Evolutionary conservation across 2,113 vertebrate species (phyloP).

Genomic region (Cacatua alba): DNA sequence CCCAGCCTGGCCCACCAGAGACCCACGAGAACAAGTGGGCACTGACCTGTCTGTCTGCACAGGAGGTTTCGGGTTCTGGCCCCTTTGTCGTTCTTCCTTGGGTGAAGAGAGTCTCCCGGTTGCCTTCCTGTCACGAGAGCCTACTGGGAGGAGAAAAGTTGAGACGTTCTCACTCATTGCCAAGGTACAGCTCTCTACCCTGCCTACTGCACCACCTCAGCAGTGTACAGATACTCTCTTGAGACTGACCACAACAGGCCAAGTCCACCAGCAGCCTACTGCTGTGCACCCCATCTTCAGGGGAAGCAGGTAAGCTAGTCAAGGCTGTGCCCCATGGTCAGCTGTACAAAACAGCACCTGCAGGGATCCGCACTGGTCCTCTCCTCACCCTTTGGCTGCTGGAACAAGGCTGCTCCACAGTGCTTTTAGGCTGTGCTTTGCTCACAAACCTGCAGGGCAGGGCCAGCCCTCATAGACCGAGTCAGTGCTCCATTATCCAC

Average conservation of each 20-base stretch:
- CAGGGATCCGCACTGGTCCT: fast-evolving
- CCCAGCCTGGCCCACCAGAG: neutral
- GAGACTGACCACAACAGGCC: neutral
- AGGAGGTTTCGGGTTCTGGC: constrained; percentile 83
- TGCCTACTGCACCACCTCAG: neutral
- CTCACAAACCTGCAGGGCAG: neutral
- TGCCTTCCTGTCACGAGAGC: constrained; percentile 85
- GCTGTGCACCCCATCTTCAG: fast-evolving
- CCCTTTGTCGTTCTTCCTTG: constrained; percentile 88
- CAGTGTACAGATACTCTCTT: no score
- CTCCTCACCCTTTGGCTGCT: neutral
- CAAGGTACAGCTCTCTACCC: fast-evolving
- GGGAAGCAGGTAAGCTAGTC: neutral
- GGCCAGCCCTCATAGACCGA: fast-evolving
- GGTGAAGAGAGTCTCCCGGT: constrained; percentile 84
- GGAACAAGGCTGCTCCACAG: neutral
- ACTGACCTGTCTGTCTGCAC: constrained; percentile 88
- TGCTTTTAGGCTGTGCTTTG: neutral
- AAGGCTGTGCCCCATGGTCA: neutral
- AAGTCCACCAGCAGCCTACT: neutral
- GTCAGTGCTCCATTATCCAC: neutral
- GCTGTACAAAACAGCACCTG: neutral
- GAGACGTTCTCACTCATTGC: neutral
- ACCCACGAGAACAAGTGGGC: neutral
- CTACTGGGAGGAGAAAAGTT: neutral